phyloP scores from a whole-genome alignment of 2,113 vertebrate species.

The Ameiurus melas region DNA sequence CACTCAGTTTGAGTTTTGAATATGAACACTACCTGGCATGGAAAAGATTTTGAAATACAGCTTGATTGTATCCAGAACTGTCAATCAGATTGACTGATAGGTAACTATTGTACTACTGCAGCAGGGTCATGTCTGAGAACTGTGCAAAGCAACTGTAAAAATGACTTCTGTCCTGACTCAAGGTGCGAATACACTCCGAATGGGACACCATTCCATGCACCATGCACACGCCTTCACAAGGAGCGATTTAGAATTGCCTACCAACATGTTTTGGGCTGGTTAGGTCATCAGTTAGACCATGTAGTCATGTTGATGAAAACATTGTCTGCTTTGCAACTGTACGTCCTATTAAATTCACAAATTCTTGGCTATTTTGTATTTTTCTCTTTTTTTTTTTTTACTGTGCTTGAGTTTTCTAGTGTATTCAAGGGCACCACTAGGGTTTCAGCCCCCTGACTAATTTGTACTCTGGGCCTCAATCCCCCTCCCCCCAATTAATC shows the following conservation, averaged over 20 bases:
- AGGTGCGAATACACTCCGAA: neutral
- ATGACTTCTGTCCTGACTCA: neutral
- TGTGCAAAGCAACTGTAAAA: neutral
- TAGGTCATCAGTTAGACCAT: too few species aligned
- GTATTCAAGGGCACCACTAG: too few species aligned
- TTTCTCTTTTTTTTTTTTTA: neutral
- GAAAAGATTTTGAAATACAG: neutral
- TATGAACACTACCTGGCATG: neutral
- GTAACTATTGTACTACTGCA: neutral
- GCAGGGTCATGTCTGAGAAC: neutral
- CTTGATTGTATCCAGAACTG: neutral
- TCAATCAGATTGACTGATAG: neutral
- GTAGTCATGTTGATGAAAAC: too few species aligned
- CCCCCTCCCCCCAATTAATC: too few species aligned
- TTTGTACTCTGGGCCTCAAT: too few species aligned
- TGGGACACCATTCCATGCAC: neutral
- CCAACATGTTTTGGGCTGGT: neutral
- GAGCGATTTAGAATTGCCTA: too few species aligned
- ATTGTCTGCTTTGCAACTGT: too few species aligned
- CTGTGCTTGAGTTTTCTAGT: neutral
- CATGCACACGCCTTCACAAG: too few species aligned
- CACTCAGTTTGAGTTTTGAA: neutral
- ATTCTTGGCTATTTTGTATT: neutral
- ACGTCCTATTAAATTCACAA: neutral
- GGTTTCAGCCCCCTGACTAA: too few species aligned